Evolutionary conservation across 92 coral and sea anemone species (phyloP).

Genomic region (Umimayanthus kanabou): DNA sequence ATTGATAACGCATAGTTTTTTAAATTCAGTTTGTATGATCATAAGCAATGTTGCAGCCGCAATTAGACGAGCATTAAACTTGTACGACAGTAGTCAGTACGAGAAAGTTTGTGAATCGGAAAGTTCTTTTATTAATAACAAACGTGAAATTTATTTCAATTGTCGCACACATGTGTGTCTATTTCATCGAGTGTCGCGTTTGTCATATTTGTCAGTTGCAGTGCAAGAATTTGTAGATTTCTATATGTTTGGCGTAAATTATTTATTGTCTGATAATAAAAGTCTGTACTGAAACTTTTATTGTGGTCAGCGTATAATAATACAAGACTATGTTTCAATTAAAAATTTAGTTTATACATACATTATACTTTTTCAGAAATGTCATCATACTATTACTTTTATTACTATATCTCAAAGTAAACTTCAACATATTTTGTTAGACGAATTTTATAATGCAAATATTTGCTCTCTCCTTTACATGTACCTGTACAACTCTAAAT

Average conservation of each 20-base stretch:
- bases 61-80: not conserved
- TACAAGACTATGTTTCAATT: too few species aligned
- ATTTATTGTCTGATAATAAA: not conserved
- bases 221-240: not conserved
- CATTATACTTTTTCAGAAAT: not conserved
- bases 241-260: not conserved
- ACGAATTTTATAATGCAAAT: not conserved
- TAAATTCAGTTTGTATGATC: not conserved
- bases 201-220: not conserved
- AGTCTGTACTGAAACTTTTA: not conserved
- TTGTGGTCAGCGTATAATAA: not conserved
- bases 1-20: constrained; percentile 22
- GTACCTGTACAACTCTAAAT: too few species aligned
- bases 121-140: not conserved
- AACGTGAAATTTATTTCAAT: not conserved
- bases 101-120: constrained; percentile 5
- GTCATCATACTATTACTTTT: not conserved
- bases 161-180: not conserved
- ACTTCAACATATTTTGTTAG: not conserved
- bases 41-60: not conserved
- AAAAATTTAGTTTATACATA: not conserved
- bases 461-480: not conserved
- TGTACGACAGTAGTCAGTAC: not conserved
- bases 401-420: not conserved
- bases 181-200: not conserved